These are phyloP conservation scores for Netelia virgata DNA, from an alignment of 2,888 invertebrate species.

Conservation along the genomic window DNA sequence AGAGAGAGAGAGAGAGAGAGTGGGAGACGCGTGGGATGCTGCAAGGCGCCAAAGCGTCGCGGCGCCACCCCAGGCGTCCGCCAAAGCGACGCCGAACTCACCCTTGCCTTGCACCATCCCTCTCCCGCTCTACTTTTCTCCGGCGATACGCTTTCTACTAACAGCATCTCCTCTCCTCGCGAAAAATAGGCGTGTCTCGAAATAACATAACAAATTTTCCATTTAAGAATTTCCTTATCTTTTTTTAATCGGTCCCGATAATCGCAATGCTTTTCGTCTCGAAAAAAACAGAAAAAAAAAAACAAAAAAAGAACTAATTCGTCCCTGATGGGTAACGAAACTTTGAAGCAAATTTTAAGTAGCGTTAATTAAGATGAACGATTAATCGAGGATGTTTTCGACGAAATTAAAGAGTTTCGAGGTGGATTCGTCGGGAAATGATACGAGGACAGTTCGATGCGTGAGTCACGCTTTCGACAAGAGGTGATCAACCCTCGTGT, in stretches of 20 bases:
- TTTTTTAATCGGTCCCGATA: neutral
- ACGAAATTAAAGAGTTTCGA: neutral
- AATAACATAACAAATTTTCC: conserved; percentile 13
- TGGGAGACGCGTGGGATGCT: conserved; percentile 68
- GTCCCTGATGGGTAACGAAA: too few relatives aligned
- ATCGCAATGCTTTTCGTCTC: neutral
- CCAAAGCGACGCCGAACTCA: conserved; percentile 82
- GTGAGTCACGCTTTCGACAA: conserved; percentile 73
- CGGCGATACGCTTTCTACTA: conserved; percentile 60
- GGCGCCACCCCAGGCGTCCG: conserved; percentile 84
- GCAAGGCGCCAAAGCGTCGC: conserved; percentile 84
- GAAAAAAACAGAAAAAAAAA: too few relatives aligned
- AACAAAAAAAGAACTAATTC: neutral
- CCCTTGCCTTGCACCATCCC: conserved; percentile 62
- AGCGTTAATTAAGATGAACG: neutral
- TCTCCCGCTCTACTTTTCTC: conserved; percentile 37
- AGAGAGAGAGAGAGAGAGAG: neutral
- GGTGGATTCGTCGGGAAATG: conserved; percentile 17
- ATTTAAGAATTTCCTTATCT: neutral
- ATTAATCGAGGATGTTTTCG: neutral
- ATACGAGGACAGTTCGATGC: conserved; percentile 19
- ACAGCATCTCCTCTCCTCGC: conserved; percentile 58
- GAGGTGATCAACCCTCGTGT: conserved; percentile 57
- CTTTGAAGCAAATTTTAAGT: conserved; percentile 26
- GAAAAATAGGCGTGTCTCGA: conserved; percentile 61